Evolutionary conservation across 2,113 vertebrate species (phyloP).

Genomic region (Xiphophorus maculatus): DNA sequence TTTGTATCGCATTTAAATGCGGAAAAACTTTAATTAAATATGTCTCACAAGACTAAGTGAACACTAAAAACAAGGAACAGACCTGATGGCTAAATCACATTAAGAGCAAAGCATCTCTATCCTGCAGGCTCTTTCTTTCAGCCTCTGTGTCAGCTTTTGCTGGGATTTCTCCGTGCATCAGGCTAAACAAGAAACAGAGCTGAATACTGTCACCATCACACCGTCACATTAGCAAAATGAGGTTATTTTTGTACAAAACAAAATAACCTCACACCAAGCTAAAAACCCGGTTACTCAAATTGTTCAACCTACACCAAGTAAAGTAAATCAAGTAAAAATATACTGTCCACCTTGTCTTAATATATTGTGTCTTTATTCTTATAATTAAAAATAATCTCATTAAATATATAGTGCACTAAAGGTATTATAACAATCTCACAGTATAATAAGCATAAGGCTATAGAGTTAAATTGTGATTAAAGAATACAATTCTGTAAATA

Average conservation of each 20-base stretch:
- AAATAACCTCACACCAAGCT: neutral
- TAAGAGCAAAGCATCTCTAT: conserved; percentile 26
- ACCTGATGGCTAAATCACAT: conserved; percentile 42
- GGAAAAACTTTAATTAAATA: conserved; percentile 27
- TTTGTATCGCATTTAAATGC: conserved; percentile 39
- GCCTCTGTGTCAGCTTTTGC: conserved; percentile 19
- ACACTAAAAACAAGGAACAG: conserved; percentile 10
- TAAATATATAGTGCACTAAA: neutral
- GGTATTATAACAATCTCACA: neutral
- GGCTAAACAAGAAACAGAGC: neutral
- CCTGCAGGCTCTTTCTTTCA: conserved; percentile 31
- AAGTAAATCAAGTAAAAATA: neutral
- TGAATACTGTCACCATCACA: conserved; percentile 3
- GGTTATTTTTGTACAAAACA: neutral
- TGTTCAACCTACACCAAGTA: neutral
- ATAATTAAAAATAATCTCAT: neutral
- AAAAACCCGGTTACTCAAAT: neutral
- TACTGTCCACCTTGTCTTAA: neutral
- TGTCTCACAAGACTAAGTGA: conserved; percentile 21
- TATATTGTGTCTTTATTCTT: neutral
- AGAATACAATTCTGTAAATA: neutral
- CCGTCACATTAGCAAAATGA: conserved; percentile 14
- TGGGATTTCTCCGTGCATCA: conserved; percentile 7
- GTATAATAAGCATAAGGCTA: neutral
- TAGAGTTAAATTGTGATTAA: neutral